Base-by-base conservation (phyloP, 2,888 invertebrate genomes). In the Clostera curtula region DNA sequence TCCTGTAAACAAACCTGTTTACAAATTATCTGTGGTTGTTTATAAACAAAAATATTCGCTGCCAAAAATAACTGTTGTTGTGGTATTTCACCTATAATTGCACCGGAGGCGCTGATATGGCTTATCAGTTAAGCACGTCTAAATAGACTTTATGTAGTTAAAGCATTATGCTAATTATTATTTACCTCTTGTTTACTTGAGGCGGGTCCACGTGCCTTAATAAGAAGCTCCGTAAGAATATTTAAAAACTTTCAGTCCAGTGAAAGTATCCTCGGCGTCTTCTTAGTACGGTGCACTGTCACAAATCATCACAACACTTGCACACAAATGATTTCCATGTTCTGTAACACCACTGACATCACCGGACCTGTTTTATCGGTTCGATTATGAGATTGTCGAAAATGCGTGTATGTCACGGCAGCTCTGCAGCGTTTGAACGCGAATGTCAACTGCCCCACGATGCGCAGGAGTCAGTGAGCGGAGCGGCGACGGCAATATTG, bases 201-300 rank as follows among this genome's bases (percentile, higher is more conserved):
- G 61, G 60, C 59, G 49, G 51, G 42, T 51, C 42, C 39, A 46
- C 48, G 47, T 65, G 60, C 71, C 59, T 67, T 57, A 50, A 53
- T 47, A 64, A 68, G 80, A 76, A 75, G 72, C 46, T 71, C 80
- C 82, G 80, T 72, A 75, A 73, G 73, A 76, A 69, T 74, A 56
- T 71, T 72, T 59, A 61, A 61, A 57, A 68, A 83, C 82, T 83
- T 83, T 83, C 82, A 83, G 68, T 71, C 82, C 75, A 83, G 82
- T 83, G 82, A 83, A 83, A 83, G 82, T 82, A 72, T 71, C 70
- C 71, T 79, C 76, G 80, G 82, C 49, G 59, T 66, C 70, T 72
- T 69, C 72, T 72, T 47, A 49, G 62, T 65, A 56, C 45, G 43
- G 34, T 50, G 50, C 66, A 69, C 65, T 57, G 48, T 49, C 46